phyloP scores from a whole-genome alignment of 2,113 vertebrate species.

The Ceuthmochares aereus region DNA sequence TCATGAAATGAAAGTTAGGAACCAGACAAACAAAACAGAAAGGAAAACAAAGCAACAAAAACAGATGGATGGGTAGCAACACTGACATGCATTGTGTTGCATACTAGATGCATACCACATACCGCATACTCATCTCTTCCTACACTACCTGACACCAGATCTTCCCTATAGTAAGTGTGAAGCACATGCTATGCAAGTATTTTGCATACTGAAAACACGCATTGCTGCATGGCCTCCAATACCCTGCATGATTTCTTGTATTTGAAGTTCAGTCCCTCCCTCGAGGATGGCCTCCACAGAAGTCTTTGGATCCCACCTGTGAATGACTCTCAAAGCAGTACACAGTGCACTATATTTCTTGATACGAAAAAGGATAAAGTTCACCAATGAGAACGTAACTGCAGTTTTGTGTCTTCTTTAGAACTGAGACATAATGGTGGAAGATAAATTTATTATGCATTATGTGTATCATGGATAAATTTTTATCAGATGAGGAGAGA shows the following conservation, averaged over 20 bases:
- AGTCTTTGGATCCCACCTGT: neutral
- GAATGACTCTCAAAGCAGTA: neutral
- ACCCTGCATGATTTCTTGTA: neutral
- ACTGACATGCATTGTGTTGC: neutral
- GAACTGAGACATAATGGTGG: neutral
- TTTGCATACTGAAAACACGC: neutral
- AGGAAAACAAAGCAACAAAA: neutral
- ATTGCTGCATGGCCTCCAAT: neutral
- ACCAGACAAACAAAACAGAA: neutral
- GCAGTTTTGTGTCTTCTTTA: neutral
- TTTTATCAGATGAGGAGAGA: neutral
- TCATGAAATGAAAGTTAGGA: neutral
- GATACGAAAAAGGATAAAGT: neutral
- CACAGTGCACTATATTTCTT: neutral
- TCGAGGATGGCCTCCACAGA: neutral
- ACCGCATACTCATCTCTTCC: neutral
- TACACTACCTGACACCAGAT: neutral
- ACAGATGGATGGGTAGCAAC: neutral
- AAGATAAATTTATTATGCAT: neutral
- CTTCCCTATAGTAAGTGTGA: neutral
- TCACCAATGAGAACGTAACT: neutral
- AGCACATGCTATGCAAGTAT: rapidly evolving
- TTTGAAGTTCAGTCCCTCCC: neutral
- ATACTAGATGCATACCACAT: neutral
- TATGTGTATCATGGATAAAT: neutral